Percentiles rank a stretch among this genome's conserved stretches.
Evolutionary conservation across 2,113 vertebrate species (phyloP).

Genomic region (Hippocampus abdominalis): DNA sequence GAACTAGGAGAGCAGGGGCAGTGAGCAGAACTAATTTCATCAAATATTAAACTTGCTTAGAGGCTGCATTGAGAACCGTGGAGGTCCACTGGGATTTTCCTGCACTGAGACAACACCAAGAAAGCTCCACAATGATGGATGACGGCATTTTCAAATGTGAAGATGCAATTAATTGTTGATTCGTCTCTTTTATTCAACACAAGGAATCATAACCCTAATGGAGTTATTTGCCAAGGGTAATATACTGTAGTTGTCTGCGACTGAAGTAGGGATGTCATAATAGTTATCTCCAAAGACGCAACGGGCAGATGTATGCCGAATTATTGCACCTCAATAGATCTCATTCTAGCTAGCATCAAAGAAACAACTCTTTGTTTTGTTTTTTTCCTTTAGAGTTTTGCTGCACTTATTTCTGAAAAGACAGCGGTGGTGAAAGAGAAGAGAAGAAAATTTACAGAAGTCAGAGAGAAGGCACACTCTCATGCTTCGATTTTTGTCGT

Average conservation of each 20-base stretch:
- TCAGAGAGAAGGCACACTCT: no score
- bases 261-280: neutral
- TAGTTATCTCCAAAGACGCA: neutral
- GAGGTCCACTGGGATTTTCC: conserved; percentile 42
- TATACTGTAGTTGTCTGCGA: neutral
- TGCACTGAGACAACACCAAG: conserved; percentile 1
- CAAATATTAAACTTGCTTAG: conserved; percentile 74
- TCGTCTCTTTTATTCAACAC: neutral
- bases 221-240: neutral
- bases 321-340: no score
- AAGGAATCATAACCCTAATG: neutral
- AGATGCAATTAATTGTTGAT: neutral
- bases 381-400: no score
- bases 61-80: conserved; percentile 44
- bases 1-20: conserved; percentile 54
- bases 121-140: neutral
- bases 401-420: no score
- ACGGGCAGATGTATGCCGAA: neutral
- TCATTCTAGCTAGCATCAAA: no score
- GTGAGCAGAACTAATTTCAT: conserved; percentile 75
- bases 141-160: conserved; percentile 38
- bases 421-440: no score
- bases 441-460: no score
- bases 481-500: no score
- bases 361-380: no score